A percentile compares a stretch with the other conserved stretches of the same genome.
Conservation (phyloP, 1,140 invertebrate genomes). For the Drosophila bifasciata region DNA sequence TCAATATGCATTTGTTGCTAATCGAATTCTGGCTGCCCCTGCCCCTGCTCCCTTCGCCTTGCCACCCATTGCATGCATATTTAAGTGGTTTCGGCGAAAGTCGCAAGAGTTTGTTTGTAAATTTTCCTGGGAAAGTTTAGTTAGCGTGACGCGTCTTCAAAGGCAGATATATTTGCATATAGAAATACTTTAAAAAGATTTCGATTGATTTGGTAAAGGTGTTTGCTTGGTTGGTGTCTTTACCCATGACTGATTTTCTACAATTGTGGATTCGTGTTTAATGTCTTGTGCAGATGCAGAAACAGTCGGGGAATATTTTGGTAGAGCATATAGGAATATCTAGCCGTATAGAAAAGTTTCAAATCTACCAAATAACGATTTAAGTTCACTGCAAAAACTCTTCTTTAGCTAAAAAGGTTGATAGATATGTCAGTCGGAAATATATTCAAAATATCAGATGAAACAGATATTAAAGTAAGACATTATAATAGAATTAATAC, state of each 20-base stretch:
- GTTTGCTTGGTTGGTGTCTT: constrained; percentile 3
- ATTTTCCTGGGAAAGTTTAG: constrained; percentile 70
- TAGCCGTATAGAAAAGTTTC: too few relatives aligned
- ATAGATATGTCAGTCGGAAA: too few relatives aligned
- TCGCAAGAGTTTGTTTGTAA: constrained; percentile 27
- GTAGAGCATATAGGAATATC: too few relatives aligned
- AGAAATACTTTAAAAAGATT: constrained; percentile 16
- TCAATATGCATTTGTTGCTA: constrained; percentile 81
- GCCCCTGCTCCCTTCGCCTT: not conserved
- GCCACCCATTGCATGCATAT: constrained; percentile 70
- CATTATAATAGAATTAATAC: too few relatives aligned
- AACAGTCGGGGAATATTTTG: not conserved
- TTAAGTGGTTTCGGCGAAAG: constrained; percentile 54
- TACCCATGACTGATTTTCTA: constrained; percentile 1
- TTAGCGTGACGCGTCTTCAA: constrained; percentile 56
- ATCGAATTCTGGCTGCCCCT: constrained; percentile 60
- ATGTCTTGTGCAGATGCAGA: constrained; percentile 11
- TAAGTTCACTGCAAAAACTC: too few relatives aligned
- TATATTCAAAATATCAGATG: not conserved
- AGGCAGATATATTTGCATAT: constrained; percentile 29
- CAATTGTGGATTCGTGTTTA: constrained; percentile 10
- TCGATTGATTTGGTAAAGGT: constrained; percentile 21
- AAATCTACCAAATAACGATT: too few relatives aligned
- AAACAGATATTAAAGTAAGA: not conserved
- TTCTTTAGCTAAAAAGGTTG: too few relatives aligned